phyloP scores from a whole-genome alignment of 2,888 invertebrate genomes.

The Ectemnius lituratus region DNA sequence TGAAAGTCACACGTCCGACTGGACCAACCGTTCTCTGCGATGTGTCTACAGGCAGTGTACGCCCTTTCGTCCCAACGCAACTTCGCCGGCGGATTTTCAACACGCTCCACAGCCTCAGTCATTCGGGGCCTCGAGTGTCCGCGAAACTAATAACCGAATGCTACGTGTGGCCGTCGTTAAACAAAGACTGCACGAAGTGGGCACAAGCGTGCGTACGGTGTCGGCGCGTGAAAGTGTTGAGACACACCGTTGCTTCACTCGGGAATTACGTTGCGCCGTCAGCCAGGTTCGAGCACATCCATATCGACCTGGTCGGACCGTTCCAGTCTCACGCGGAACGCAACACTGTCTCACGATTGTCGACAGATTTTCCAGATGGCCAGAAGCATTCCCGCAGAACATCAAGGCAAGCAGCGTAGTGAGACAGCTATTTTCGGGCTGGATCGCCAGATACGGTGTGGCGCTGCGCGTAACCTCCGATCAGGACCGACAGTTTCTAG shows the following conservation, averaged over 20 bases:
- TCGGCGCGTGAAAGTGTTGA: background rate
- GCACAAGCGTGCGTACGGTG: background rate
- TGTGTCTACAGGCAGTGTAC: background rate
- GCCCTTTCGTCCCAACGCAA: background rate
- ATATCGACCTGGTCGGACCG: background rate
- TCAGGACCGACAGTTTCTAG: background rate
- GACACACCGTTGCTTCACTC: background rate
- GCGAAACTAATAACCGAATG: background rate
- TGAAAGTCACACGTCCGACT: background rate
- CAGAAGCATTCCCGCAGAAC: conserved; percentile 3
- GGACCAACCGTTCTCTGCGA: background rate
- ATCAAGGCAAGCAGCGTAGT: background rate
- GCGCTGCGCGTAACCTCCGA: background rate
- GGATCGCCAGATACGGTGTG: background rate
- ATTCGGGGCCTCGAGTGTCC: background rate
- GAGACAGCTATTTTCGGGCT: background rate
- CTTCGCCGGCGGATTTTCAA: background rate
- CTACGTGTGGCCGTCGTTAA: background rate
- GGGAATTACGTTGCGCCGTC: no score
- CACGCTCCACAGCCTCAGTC: background rate
- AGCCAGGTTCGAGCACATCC: background rate
- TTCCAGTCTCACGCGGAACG: no score
- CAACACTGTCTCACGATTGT: background rate
- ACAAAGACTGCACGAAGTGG: background rate
- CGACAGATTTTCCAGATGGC: conserved; percentile 9